A percentile compares a stretch with the other conserved stretches of the same genome.
Conservation (phyloP, 2,113 vertebrate species). For the Cathartes aura region DNA sequence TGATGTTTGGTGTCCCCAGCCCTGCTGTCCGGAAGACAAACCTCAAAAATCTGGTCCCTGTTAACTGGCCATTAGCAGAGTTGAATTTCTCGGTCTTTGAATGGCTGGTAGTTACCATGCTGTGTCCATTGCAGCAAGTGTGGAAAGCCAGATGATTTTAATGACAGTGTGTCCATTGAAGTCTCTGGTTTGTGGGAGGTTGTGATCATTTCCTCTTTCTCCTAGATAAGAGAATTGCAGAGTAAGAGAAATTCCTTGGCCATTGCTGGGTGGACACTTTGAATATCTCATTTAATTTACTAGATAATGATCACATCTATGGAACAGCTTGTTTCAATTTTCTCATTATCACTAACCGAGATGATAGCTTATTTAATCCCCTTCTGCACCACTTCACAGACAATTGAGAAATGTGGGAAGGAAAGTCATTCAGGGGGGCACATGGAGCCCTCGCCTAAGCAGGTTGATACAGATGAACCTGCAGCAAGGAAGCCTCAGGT, state of each 20-base stretch:
- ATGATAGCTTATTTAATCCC: conserved; percentile 50
- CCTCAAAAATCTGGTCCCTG: not conserved
- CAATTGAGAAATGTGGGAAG: conserved; percentile 32
- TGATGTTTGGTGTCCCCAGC: not conserved
- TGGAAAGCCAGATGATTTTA: conserved; percentile 1
- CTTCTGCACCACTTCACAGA: conserved; percentile 32
- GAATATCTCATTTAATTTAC: conserved; percentile 59
- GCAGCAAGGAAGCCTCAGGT: not conserved
- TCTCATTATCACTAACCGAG: conserved; percentile 37
- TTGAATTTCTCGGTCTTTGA: not conserved
- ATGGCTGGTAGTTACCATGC: not conserved
- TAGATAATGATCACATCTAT: conserved; percentile 55
- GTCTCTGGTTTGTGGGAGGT: not conserved
- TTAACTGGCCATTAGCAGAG: not conserved
- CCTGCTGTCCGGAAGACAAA: not conserved
- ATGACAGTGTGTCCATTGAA: not conserved
- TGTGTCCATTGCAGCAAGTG: not conserved
- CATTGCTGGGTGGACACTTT: conserved; percentile 24
- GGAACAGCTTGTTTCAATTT: conserved; percentile 61
- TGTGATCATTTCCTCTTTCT: conserved; percentile 19
- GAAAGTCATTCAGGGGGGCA: not conserved
- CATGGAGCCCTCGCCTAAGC: rapidly evolving
- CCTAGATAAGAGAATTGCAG: conserved; percentile 3
- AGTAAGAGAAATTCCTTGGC: conserved; percentile 15
- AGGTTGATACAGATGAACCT: not conserved